Evolutionary conservation across 2,797 vertebrate species (phyloP).

Genomic region (Falco peregrinus): DNA sequence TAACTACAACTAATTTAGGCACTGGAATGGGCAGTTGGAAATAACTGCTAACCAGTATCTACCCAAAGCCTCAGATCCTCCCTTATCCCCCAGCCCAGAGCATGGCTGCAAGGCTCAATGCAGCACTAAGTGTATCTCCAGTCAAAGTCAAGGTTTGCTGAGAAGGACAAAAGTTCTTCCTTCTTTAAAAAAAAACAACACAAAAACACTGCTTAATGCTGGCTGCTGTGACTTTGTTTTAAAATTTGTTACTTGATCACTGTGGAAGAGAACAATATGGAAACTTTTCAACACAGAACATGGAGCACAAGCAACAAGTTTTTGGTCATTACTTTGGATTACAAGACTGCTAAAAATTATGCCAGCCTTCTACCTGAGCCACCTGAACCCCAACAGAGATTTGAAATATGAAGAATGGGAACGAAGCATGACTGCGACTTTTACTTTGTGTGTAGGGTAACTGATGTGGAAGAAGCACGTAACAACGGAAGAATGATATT

Average conservation of each 20-base stretch:
- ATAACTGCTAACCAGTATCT: not conserved
- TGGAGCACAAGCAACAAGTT: not conserved
- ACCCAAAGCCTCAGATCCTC: not conserved
- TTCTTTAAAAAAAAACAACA: not conserved
- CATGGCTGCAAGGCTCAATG: not conserved
- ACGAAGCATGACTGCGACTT: not conserved
- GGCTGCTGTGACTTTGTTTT: not conserved
- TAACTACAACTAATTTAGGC: not conserved
- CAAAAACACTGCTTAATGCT: not conserved
- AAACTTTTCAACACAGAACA: not conserved
- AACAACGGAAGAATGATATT: not conserved
- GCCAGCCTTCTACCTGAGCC: not conserved
- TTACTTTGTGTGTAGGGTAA: not conserved
- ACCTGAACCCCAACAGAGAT: not conserved
- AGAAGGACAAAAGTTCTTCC: not conserved
- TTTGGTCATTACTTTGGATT: not conserved
- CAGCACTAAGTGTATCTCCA: not conserved
- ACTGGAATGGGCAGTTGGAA: not conserved
- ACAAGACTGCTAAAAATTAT: not conserved
- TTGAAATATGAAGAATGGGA: not conserved
- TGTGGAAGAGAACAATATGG: rapidly evolving
- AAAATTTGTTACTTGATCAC: not conserved
- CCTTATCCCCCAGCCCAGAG: not conserved
- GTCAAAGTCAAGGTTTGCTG: not conserved
- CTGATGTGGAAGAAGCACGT: not conserved